Percentiles rank a stretch among this genome's conserved stretches.
Evolutionary conservation across 1,140 invertebrate genomes (phyloP).

Genomic region (Aphis craccivora): DNA sequence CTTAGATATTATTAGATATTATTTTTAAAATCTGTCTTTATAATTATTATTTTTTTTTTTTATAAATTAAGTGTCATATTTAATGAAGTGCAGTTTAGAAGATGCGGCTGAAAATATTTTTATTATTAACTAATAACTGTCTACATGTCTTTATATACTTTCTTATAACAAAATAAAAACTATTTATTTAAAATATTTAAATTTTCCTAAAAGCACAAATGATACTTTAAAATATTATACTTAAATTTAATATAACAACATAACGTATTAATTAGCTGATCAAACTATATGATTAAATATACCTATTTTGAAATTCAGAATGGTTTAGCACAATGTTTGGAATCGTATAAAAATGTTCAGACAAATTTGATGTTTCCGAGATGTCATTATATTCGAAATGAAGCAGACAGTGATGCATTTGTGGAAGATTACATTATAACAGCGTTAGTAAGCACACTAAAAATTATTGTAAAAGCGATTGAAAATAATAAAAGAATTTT

Average conservation of each 20-base stretch:
- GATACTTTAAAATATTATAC: not conserved
- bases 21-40: too few species aligned
- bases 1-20: too few species aligned
- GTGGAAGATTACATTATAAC: constrained; percentile 89
- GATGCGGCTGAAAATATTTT: too few species aligned
- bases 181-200: not conserved
- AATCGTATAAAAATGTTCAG: constrained; percentile 84
- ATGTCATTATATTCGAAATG: constrained; percentile 84
- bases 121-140: too few species aligned
- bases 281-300: not conserved
- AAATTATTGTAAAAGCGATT: constrained; percentile 73
- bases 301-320: constrained; percentile 37
- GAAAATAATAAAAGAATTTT: constrained; percentile 65
- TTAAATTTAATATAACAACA: not conserved
- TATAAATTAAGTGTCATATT: too few species aligned
- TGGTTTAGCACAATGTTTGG: constrained; percentile 81
- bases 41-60: too few species aligned
- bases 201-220: not conserved
- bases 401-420: constrained; percentile 86
- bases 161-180: too few species aligned
- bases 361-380: constrained; percentile 83
- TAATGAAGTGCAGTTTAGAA: too few species aligned
- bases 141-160: too few species aligned
- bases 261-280: not conserved
- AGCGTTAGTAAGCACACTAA: constrained; percentile 82